A percentile compares a stretch with the other conserved stretches of the same genome.
Evolutionary conservation across 2,888 invertebrate genomes (phyloP).

Genomic region (Drosophila maculinotata): DNA sequence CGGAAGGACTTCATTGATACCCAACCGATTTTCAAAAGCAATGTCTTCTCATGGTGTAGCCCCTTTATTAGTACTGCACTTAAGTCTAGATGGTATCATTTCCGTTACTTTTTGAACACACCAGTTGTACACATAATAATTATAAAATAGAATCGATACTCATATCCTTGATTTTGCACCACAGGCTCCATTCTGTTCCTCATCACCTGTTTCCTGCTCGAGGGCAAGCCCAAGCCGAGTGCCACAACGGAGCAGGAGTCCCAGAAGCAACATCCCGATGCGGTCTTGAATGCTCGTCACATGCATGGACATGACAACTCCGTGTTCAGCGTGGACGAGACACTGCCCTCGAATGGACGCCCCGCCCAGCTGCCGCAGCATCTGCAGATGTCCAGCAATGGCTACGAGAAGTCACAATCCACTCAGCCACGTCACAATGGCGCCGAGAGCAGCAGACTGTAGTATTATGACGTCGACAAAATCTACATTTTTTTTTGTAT

Average conservation of each 20-base stretch:
- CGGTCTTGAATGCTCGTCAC: constrained; percentile 69
- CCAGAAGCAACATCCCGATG: constrained; percentile 59
- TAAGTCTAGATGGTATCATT: too few relatives aligned
- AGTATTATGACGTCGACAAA: constrained; percentile 44
- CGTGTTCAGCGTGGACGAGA: constrained; percentile 83
- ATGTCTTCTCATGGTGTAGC: too few relatives aligned
- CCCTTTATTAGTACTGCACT: too few relatives aligned
- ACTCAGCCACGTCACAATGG: constrained; percentile 67
- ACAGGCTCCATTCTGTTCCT: constrained; percentile 93
- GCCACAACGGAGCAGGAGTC: constrained; percentile 45
- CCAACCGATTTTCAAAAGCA: too few relatives aligned
- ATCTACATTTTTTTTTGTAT: constrained; percentile 6
- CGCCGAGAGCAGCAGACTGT: constrained; percentile 84
- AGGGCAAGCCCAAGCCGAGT: constrained; percentile 85
- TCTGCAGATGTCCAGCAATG: constrained; percentile 74
- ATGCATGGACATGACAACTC: constrained; percentile 84
- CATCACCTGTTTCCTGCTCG: constrained; percentile 92
- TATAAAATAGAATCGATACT: neutral
- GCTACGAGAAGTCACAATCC: constrained; percentile 71
- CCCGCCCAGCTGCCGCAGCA: constrained; percentile 81
- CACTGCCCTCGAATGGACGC: constrained; percentile 77
- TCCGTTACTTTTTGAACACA: neutral
- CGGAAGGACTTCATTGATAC: too few relatives aligned
- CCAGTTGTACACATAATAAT: neutral
- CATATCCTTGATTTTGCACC: neutral